These are phyloP conservation scores for Neofelis nebulosa DNA, from an alignment of 2,113 vertebrate species.

Conservation along the genomic window DNA sequence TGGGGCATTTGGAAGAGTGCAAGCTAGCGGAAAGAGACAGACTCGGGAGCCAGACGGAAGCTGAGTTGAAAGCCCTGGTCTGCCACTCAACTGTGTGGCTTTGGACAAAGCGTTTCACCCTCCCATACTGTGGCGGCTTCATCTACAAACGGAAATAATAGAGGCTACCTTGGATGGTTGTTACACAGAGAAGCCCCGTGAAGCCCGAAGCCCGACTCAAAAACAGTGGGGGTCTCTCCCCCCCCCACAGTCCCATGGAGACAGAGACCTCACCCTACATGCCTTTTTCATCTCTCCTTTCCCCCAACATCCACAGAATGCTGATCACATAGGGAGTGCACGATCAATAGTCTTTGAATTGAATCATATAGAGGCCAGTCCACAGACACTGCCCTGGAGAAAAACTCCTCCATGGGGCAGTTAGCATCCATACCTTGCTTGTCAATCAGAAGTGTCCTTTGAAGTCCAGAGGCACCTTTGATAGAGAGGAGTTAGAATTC, in stretches of 20 bases:
- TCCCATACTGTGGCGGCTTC: neutral
- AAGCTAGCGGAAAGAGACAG: neutral
- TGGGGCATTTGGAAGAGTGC: neutral
- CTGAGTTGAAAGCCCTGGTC: neutral
- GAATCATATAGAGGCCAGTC: neutral
- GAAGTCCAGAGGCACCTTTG: conserved; percentile 14
- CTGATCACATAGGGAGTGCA: neutral
- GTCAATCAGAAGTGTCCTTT: conserved; percentile 56
- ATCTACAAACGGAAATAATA: neutral
- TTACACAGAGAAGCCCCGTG: accelerated
- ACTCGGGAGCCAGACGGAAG: neutral
- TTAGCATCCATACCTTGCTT: neutral
- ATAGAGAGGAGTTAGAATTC: neutral
- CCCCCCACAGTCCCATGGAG: neutral
- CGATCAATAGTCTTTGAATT: conserved; percentile 39
- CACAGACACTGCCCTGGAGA: neutral
- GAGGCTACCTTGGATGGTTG: neutral
- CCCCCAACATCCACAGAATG: neutral
- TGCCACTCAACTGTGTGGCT: neutral
- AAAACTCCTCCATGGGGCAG: neutral
- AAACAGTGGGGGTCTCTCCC: neutral
- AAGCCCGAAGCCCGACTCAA: neutral
- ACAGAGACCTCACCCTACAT: neutral
- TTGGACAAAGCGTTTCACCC: neutral
- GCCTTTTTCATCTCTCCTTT: neutral